Evolutionary conservation across 2,113 vertebrate species (phyloP), one percentile per base, ranked within the genome.

Genomic region (Ellobius talpinus): DNA sequence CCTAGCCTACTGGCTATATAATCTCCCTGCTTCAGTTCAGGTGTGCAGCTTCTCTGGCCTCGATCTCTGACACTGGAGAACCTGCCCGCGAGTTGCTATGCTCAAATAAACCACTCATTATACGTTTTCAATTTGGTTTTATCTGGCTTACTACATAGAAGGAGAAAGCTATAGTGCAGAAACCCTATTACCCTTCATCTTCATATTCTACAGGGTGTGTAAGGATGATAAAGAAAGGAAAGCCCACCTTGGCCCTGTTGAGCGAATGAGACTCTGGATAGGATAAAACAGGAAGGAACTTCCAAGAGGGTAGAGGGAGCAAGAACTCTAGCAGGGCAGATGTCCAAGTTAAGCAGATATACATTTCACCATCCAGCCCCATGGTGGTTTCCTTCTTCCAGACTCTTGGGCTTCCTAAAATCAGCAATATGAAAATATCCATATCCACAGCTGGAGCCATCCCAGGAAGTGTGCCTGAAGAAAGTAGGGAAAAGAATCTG

Each of bases 361-460:
- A 21, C 12, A 26, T 1, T 16, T 23, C 16, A 7, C 78, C 14
- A 6, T 45, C 72, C 39, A 13, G 33, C 82, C 88, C 52, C 21
- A 1, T 5, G 7, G 26, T 33, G 31, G 68, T 77, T 96, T 96
- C 70, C 85, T 92, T 90, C 85, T 87, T 96, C 72, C 13, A 42
- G 13, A 23, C 24, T 78, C 23, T 92, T 76, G 42, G 87, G 90
- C 36, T 97, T 97, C 94, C 97, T 61, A 92, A 93, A 96, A 97
- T 12, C 7, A 97, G 65, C 8, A 42, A 84, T 85, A 72, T 79
- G 72, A 92, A 97, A 97, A 97, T 92, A n/a, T 95, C 91, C 94
- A 21, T 78, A 93, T 12, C 58, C 5, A 63, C 50, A 68, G 26
- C 58, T 66, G 42, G 21, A 92, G 76, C 91, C 79, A 92, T 39